These are phyloP conservation scores for Pagrus major DNA, from an alignment of 2,113 vertebrate species.

Conservation along the genomic window DNA sequence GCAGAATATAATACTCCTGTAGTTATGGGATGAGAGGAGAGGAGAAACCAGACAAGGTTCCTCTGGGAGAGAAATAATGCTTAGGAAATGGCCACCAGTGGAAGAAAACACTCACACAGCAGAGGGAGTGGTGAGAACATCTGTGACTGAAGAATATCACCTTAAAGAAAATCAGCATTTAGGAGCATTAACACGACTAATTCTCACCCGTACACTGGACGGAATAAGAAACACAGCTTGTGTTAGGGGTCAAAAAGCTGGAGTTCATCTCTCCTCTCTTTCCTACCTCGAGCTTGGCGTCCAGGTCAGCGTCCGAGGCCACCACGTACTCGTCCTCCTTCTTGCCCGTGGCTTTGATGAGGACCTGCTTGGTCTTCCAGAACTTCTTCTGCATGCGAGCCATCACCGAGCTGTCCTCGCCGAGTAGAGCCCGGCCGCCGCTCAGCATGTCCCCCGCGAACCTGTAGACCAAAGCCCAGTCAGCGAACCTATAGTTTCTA, in stretches of 20 bases:
- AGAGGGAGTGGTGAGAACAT: neutral
- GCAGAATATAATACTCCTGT: neutral
- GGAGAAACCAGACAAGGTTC: neutral
- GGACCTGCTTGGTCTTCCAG: conserved; percentile 89
- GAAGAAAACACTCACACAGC: neutral
- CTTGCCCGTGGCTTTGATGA: conserved; percentile 91
- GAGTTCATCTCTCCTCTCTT: neutral
- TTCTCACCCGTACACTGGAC: neutral
- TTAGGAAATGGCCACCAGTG: neutral
- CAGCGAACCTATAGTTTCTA: neutral
- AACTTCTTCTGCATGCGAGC: conserved; percentile 90
- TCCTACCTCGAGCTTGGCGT: conserved; percentile 87
- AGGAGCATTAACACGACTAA: neutral
- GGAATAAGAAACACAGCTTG: neutral
- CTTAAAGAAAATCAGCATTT: neutral
- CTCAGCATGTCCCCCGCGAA: conserved; percentile 82
- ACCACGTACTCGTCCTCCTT: conserved; percentile 89
- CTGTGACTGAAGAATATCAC: neutral
- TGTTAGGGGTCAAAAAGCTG: neutral
- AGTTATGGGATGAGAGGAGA: neutral
- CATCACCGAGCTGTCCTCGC: conserved; percentile 85
- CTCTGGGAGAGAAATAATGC: neutral
- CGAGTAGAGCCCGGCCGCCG: conserved; percentile 74
- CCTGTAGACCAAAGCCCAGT: conserved; percentile 55
- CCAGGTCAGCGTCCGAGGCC: conserved; percentile 88